These are phyloP conservation scores for Andrena bicolor DNA, from an alignment of 2,888 invertebrate species.

Conservation along the genomic window DNA sequence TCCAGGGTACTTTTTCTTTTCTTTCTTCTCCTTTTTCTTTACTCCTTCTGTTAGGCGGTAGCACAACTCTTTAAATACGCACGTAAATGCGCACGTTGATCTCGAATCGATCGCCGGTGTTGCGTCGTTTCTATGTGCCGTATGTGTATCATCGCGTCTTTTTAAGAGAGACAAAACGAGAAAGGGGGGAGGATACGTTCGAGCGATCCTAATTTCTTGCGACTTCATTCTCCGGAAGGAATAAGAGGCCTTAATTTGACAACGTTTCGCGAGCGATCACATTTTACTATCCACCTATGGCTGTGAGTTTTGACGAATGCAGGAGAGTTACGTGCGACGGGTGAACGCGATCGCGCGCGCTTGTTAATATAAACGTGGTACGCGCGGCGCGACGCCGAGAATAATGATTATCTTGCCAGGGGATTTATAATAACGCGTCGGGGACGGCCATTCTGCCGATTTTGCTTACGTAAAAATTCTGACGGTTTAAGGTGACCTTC, in stretches of 20 bases:
- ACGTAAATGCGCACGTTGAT: slow-evolving; percentile 7
- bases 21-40: background rate
- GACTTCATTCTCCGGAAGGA: slow-evolving; percentile 3
- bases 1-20: slow-evolving; percentile 70
- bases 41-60: slow-evolving; percentile 20
- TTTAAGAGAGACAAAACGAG: background rate
- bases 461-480: slow-evolving; percentile 3
- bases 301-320: slow-evolving; percentile 74
- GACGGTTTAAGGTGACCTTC: slow-evolving; percentile 17
- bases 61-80: background rate
- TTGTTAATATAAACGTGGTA: slow-evolving; percentile 51
- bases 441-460: background rate
- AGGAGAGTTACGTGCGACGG: slow-evolving; percentile 57
- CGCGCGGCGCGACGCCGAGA: background rate
- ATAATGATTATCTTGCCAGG: slow-evolving; percentile 76
- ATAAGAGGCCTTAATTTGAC: slow-evolving; percentile 62
- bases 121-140: background rate
- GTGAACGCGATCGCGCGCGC: slow-evolving; percentile 43
- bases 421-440: slow-evolving; percentile 58
- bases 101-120: slow-evolving; percentile 17
- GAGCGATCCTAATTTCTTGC: background rate
- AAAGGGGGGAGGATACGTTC: background rate
- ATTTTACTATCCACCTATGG: slow-evolving; percentile 66
- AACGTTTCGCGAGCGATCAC: slow-evolving; percentile 52
- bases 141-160: background rate